phyloP scores from a whole-genome alignment of 2,113 vertebrate genomes.

The Pogonocichla stellata region DNA sequence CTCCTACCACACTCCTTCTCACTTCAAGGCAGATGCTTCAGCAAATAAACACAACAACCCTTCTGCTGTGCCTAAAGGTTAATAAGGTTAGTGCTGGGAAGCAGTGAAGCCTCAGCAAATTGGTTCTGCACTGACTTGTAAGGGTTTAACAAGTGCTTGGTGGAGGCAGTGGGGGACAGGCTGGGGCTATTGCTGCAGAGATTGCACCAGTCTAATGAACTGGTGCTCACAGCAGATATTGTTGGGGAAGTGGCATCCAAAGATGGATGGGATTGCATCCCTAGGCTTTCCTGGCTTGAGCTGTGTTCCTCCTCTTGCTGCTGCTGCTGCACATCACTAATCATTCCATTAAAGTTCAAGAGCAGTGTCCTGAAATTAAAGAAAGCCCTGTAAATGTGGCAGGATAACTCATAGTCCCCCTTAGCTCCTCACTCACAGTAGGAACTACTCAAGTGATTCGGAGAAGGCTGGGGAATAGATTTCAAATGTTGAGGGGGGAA shows the following conservation, averaged over 20 bases:
- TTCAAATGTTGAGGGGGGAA: not conserved
- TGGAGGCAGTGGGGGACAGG: not conserved
- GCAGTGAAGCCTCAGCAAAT: conserved; percentile 34
- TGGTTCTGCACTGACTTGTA: conserved; percentile 28
- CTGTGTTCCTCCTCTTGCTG: not conserved
- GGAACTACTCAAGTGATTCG: not conserved
- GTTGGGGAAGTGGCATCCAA: not conserved
- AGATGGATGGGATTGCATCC: conserved; percentile 12
- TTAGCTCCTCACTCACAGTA: not conserved
- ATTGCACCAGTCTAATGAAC: conserved; percentile 22
- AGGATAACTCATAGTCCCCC: not conserved
- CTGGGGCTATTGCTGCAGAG: not conserved
- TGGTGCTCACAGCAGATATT: conserved; percentile 1
- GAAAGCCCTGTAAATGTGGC: not conserved
- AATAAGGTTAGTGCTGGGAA: conserved; percentile 43
- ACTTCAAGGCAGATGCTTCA: not conserved
- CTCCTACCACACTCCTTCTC: not conserved
- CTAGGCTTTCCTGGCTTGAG: not conserved
- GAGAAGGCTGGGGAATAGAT: not conserved
- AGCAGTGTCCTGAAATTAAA: not conserved
- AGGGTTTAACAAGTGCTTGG: not conserved
- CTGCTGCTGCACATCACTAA: not conserved
- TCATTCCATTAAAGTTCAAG: not conserved
- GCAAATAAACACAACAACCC: not conserved
- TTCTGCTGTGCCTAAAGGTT: conserved; percentile 29